These are phyloP conservation scores for Cyprinodon brontotheroides DNA, from an alignment of 2,113 vertebrate genomes.

Conservation along the genomic window DNA sequence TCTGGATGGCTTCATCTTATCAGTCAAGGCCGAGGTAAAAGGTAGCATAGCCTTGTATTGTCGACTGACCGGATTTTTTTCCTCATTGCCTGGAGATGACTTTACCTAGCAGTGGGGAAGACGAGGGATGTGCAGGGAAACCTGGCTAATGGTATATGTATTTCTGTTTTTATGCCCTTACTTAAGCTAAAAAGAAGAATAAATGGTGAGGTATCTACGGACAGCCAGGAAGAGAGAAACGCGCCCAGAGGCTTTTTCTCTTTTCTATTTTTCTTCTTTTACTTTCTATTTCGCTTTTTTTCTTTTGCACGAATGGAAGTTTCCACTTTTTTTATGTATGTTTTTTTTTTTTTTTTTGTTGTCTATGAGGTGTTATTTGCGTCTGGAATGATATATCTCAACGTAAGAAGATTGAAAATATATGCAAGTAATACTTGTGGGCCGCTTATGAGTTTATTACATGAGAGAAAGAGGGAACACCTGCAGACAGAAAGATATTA, in stretches of 20 bases:
- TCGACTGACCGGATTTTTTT: slow-evolving; percentile 85
- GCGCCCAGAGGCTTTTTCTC: slow-evolving; percentile 87
- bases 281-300: slow-evolving; percentile 69
- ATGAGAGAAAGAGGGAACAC: neutral
- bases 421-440: no score
- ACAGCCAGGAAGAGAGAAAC: slow-evolving; percentile 91
- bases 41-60: no score
- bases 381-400: slow-evolving; percentile 86
- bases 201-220: slow-evolving; percentile 82
- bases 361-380: slow-evolving; percentile 88
- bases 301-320: slow-evolving; percentile 91
- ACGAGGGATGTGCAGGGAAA: no score
- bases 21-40: no score
- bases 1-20: no score
- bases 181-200: no score
- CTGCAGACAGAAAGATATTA: slow-evolving; percentile 32
- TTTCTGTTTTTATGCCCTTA: no score
- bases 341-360: slow-evolving; percentile 85
- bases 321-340: slow-evolving; percentile 72
- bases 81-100: slow-evolving; percentile 86
- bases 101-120: no score
- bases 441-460: slow-evolving; percentile 75
- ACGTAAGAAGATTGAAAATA: slow-evolving; percentile 83
- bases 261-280: slow-evolving; percentile 62
- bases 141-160: no score